Evolutionary conservation across 2,797 vertebrate genomes (phyloP).

Genomic region (Pseudotriccus pelzelni): DNA sequence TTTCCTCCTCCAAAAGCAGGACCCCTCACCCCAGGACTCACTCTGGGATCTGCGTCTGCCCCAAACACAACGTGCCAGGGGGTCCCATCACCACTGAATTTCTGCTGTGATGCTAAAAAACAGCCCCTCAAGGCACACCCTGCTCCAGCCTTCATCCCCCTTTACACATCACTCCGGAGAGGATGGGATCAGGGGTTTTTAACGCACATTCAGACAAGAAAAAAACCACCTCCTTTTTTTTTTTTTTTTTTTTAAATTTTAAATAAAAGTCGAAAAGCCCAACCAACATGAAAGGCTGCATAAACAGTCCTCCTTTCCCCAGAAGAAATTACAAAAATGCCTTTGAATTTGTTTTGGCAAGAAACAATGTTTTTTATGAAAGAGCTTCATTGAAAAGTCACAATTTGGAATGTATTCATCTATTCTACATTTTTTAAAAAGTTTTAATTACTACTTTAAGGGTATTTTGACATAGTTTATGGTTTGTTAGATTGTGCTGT

Average conservation of each 20-base stretch:
- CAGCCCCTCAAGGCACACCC: not conserved
- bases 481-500: not conserved
- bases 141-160: not conserved
- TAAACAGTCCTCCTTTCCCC: slow-evolving; percentile 52
- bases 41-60: fast-evolving
- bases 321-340: slow-evolving; percentile 60
- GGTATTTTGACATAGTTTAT: slow-evolving; percentile 51
- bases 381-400: slow-evolving; percentile 65
- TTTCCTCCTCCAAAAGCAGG: not conserved
- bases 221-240: not conserved
- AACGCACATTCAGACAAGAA: not conserved
- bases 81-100: not conserved
- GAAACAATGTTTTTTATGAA: slow-evolving; percentile 66
- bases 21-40: fast-evolving
- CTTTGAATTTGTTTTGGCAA: slow-evolving; percentile 66
- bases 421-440: not conserved
- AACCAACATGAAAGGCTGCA: slow-evolving; percentile 40
- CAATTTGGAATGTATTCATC: slow-evolving; percentile 39
- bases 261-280: slow-evolving; percentile 4
- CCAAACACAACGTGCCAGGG: fast-evolving
- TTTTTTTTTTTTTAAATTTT: not conserved
- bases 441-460: slow-evolving; percentile 56
- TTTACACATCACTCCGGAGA: fast-evolving
- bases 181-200: not conserved
- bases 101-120: fast-evolving